phyloP scores from a whole-genome alignment of 64 coral and sea anemone species.

The Pocillopora damicornis region DNA sequence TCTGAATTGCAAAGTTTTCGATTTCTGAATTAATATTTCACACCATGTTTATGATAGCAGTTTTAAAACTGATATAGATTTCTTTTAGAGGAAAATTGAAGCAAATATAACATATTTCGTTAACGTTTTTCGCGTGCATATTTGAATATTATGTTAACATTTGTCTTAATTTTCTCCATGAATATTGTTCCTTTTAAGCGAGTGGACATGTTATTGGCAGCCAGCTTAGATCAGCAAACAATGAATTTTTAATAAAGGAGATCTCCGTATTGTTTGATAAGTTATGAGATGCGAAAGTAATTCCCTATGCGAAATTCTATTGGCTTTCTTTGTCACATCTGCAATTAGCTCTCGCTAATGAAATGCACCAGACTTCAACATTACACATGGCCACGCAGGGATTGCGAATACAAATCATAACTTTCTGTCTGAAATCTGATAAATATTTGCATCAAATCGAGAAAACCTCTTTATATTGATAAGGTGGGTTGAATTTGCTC shows the following conservation, averaged over 20 bases:
- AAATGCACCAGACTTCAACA: slow-evolving; percentile 31
- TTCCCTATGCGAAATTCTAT: slow-evolving; percentile 5
- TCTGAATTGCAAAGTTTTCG: no score
- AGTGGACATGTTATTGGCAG: not conserved
- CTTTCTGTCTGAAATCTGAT: slow-evolving; percentile 22
- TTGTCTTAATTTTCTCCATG: not conserved
- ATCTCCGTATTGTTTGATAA: slow-evolving; percentile 26
- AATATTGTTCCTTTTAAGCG: not conserved
- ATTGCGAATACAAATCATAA: not conserved
- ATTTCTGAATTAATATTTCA: no score
- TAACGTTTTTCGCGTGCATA: not conserved
- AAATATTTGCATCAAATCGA: slow-evolving; percentile 22
- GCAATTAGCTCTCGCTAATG: slow-evolving; percentile 19
- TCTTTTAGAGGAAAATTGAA: not conserved
- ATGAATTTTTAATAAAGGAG: slow-evolving; percentile 41
- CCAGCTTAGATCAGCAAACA: slow-evolving; percentile 10
- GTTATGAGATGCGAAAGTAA: slow-evolving; percentile 17
- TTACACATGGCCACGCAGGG: not conserved
- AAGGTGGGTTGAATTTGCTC: slow-evolving; percentile 4
- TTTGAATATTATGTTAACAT: not conserved
- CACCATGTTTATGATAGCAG: not conserved
- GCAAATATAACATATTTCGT: not conserved
- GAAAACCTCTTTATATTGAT: not conserved
- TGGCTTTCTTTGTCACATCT: slow-evolving; percentile 10
- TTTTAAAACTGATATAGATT: not conserved